Percentiles rank a stretch among this genome's conserved stretches.
These are phyloP conservation scores for Chrysaora quinquecirrha DNA, from an alignment of 30 jellyfish, hydroid and myxozoan species.

Conservation along the genomic window DNA sequence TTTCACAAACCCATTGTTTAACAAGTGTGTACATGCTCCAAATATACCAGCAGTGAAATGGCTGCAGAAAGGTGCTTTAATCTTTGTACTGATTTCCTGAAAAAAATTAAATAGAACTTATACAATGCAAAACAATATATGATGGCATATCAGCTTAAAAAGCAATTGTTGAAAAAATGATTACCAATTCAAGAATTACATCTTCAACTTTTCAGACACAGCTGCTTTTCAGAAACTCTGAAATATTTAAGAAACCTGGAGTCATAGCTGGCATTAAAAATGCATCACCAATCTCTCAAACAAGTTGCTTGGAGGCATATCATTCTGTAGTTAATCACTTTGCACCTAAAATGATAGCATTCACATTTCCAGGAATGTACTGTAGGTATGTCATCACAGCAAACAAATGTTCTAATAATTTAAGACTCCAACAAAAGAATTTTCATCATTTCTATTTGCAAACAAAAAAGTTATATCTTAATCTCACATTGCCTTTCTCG, in stretches of 20 bases:
- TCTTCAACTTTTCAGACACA: neutral
- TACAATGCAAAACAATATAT: too few species aligned
- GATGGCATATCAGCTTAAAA: too few species aligned
- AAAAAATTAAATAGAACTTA: neutral
- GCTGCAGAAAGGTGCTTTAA: conserved; percentile 20
- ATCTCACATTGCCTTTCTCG: too few species aligned
- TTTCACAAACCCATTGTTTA: conserved; percentile 9
- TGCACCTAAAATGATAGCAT: conserved; percentile 5
- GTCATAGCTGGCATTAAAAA: conserved; percentile 10
- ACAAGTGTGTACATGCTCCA: conserved; percentile 30
- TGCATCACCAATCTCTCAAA: conserved; percentile 19
- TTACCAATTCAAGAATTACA: too few species aligned
- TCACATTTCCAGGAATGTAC: conserved; percentile 23
- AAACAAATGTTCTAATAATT: too few species aligned
- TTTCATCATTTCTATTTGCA: too few species aligned
- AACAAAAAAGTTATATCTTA: too few species aligned
- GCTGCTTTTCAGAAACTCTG: conserved; percentile 10
- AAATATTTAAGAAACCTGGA: neutral
- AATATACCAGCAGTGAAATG: too few species aligned
- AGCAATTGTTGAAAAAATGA: too few species aligned
- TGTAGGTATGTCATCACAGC: conserved; percentile 9
- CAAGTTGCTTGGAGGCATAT: conserved; percentile 21
- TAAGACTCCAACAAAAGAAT: too few species aligned
- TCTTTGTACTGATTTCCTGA: neutral
- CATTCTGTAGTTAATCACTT: conserved; percentile 17